Conservation (phyloP, 2,888 invertebrate species). For the Cylloceria caligata region DNA sequence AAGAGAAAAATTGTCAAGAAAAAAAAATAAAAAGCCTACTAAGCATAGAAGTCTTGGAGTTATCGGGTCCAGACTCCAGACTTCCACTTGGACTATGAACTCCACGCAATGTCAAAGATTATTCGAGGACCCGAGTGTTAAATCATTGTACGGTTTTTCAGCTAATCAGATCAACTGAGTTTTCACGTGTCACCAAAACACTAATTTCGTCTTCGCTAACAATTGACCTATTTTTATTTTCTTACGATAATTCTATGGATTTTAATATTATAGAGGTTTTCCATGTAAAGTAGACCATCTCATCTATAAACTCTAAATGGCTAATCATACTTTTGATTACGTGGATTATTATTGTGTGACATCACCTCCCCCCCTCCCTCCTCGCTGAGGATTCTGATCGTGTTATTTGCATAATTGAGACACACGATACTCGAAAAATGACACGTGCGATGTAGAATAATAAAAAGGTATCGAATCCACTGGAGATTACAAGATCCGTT, state of each 20-base stretch:
- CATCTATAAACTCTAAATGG: too few species aligned
- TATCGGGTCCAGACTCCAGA: constrained; percentile 72
- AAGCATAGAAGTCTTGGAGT: constrained; percentile 33
- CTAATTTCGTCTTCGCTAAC: not conserved
- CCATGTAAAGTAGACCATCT: not conserved
- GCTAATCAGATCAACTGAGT: not conserved
- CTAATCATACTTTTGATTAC: too few species aligned
- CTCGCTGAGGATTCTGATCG: not conserved
- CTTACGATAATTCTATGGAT: not conserved
- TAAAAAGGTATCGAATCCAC: too few species aligned
- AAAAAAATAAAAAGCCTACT: constrained; percentile 22
- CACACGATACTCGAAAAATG: not conserved
- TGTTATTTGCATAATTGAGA: not conserved
- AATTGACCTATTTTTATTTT: not conserved
- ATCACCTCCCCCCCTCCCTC: not conserved
- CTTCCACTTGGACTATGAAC: constrained; percentile 71
- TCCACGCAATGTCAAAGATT: constrained; percentile 45
- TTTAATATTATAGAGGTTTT: not conserved
- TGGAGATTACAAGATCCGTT: too few species aligned
- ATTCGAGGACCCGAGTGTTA: constrained; percentile 35
- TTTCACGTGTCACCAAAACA: not conserved
- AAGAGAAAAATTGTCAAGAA: constrained; percentile 45
- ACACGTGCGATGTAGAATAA: too few species aligned
- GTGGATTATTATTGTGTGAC: not conserved
- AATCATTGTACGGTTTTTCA: constrained; percentile 1